These are phyloP conservation scores for Papilio gigon DNA, from an alignment of 2,888 invertebrate genomes.

Conservation along the genomic window DNA sequence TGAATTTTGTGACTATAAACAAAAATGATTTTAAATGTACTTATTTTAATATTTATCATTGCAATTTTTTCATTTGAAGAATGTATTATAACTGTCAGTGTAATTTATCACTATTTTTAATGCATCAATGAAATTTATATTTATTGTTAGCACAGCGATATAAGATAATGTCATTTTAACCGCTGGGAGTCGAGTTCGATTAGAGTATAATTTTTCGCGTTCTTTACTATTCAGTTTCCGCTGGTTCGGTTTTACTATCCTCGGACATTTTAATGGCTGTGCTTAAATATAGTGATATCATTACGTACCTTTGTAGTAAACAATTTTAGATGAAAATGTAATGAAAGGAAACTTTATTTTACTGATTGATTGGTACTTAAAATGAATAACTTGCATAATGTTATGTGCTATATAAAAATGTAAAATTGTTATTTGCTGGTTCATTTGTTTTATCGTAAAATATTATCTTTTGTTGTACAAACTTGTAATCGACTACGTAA, in stretches of 20 bases:
- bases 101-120: slow-evolving; percentile 8
- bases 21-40: slow-evolving; percentile 18
- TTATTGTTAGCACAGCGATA: slow-evolving; percentile 1
- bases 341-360: too few relatives aligned
- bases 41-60: slow-evolving; percentile 25
- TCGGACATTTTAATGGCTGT: slow-evolving; percentile 66
- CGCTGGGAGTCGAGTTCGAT: neutral
- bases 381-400: neutral
- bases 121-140: slow-evolving; percentile 12
- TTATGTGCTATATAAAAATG: neutral
- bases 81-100: neutral
- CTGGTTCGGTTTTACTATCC: slow-evolving; percentile 16
- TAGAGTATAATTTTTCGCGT: neutral
- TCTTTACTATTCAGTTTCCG: neutral
- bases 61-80: slow-evolving; percentile 2
- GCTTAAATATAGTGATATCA: slow-evolving; percentile 50
- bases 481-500: neutral
- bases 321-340: slow-evolving; percentile 43
- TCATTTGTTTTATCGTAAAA: neutral
- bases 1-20: slow-evolving; percentile 14
- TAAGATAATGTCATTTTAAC: neutral
- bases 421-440: neutral
- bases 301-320: slow-evolving; percentile 7
- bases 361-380: too few relatives aligned
- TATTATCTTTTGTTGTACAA: slow-evolving; percentile 1